phyloP scores from a whole-genome alignment of 2,888 invertebrate genomes.

The Catotricha subobsoleta region DNA sequence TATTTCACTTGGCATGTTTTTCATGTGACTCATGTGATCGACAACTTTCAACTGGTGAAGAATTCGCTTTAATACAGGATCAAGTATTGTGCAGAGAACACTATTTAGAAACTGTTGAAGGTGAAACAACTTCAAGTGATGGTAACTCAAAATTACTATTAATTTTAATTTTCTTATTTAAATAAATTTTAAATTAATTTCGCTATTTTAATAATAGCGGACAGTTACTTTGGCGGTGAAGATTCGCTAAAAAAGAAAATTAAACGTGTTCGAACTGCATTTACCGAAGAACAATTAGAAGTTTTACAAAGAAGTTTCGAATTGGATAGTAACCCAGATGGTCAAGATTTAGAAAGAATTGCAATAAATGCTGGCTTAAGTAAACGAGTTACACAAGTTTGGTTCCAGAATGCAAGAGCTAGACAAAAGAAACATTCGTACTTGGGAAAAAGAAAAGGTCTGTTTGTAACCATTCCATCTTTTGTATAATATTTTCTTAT shows the following conservation, averaged over 20 bases:
- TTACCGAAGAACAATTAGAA: constrained; percentile 86
- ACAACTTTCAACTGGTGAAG: constrained; percentile 86
- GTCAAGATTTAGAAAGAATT: constrained; percentile 83
- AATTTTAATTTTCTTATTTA: neutral
- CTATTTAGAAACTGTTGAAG: constrained; percentile 86
- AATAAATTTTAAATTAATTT: neutral
- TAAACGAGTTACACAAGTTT: constrained; percentile 76
- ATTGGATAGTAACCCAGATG: constrained; percentile 87
- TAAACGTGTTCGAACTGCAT: constrained; percentile 83
- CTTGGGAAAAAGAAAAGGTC: constrained; percentile 8
- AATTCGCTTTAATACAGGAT: constrained; percentile 91
- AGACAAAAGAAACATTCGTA: constrained; percentile 53
- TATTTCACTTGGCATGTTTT: constrained; percentile 97
- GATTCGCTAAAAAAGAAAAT: constrained; percentile 33
- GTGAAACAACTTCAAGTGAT: constrained; percentile 76
- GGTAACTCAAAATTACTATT: constrained; percentile 35
- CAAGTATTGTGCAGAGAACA: constrained; percentile 93
- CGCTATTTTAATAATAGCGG: neutral
- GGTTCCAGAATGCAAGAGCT: constrained; percentile 84
- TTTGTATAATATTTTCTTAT: neutral
- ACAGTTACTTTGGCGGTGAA: constrained; percentile 3
- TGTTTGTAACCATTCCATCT: neutral
- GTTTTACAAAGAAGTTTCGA: constrained; percentile 87
- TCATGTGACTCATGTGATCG: constrained; percentile 92
- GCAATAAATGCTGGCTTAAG: constrained; percentile 84